Conservation (phyloP, 2,113 vertebrate species). For the Chaetops frenatus region DNA sequence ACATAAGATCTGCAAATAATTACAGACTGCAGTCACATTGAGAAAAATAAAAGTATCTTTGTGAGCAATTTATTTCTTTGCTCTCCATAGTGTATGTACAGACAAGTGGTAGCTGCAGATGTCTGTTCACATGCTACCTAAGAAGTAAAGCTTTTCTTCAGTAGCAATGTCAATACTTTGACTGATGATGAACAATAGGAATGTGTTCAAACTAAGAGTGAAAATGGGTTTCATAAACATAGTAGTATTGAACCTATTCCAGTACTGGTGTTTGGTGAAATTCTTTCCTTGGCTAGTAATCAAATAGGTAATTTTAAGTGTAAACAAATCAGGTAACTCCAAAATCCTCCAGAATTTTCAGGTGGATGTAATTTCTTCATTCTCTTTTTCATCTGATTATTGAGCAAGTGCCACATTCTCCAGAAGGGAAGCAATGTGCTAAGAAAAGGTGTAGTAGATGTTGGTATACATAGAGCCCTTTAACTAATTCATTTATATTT, state of each 20-base stretch:
- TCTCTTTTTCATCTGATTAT: not conserved
- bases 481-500: no score
- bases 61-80: not conserved
- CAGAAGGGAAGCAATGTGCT: not conserved
- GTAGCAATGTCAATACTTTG: not conserved
- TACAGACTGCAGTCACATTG: not conserved
- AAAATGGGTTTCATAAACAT: not conserved
- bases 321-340: not conserved
- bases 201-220: not conserved
- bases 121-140: not conserved
- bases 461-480: not conserved
- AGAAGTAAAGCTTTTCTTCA: not conserved
- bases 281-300: not conserved
- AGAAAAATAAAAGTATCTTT: not conserved
- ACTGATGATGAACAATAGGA: not conserved
- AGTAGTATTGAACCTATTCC: not conserved
- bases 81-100: not conserved
- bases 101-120: not conserved
- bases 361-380: not conserved
- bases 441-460: not conserved
- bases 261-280: not conserved
- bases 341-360: not conserved
- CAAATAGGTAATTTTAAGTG: not conserved
- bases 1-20: not conserved
- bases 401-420: not conserved